Percentiles rank a stretch among this genome's conserved stretches.
These are phyloP conservation scores for Psylliodes chrysocephalus DNA, from an alignment of 2,888 invertebrate species.

Conservation along the genomic window DNA sequence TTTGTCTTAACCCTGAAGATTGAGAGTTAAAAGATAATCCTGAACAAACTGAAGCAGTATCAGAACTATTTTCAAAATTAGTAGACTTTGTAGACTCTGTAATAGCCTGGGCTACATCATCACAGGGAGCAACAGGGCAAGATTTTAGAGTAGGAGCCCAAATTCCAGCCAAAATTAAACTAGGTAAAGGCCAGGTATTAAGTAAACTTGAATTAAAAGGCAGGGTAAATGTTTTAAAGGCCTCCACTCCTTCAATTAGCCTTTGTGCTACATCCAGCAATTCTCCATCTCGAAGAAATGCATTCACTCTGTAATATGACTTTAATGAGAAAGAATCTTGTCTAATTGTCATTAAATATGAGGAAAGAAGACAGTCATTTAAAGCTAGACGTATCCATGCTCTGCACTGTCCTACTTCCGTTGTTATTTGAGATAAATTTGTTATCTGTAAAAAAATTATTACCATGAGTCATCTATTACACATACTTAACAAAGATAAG, in stretches of 20 bases:
- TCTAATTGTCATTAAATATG: slow-evolving; percentile 84
- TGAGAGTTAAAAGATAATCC: slow-evolving; percentile 63
- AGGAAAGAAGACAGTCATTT: slow-evolving; percentile 88
- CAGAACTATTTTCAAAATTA: slow-evolving; percentile 53
- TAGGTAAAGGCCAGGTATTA: slow-evolving; percentile 88
- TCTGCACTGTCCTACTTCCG: slow-evolving; percentile 91
- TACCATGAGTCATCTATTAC: background rate
- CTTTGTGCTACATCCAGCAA: slow-evolving; percentile 81
- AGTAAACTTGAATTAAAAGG: slow-evolving; percentile 87
- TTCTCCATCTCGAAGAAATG: slow-evolving; percentile 86
- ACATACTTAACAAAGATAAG: background rate
- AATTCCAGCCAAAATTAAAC: slow-evolving; percentile 84
- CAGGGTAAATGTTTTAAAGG: slow-evolving; percentile 76
- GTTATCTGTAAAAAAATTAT: slow-evolving; percentile 68
- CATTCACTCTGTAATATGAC: slow-evolving; percentile 84
- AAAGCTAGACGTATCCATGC: slow-evolving; percentile 91
- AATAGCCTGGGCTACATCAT: slow-evolving; percentile 78
- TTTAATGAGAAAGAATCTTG: slow-evolving; percentile 81
- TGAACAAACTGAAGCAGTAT: slow-evolving; percentile 60
- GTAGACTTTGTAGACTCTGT: slow-evolving; percentile 42
- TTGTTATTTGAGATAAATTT: slow-evolving; percentile 80
- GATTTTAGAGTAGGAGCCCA: slow-evolving; percentile 85
- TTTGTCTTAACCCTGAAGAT: slow-evolving; percentile 65
- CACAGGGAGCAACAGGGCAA: slow-evolving; percentile 77
- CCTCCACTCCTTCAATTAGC: slow-evolving; percentile 80